Conservation (phyloP, 1,140 invertebrate genomes). For the Tetramorium alpestre region DNA sequence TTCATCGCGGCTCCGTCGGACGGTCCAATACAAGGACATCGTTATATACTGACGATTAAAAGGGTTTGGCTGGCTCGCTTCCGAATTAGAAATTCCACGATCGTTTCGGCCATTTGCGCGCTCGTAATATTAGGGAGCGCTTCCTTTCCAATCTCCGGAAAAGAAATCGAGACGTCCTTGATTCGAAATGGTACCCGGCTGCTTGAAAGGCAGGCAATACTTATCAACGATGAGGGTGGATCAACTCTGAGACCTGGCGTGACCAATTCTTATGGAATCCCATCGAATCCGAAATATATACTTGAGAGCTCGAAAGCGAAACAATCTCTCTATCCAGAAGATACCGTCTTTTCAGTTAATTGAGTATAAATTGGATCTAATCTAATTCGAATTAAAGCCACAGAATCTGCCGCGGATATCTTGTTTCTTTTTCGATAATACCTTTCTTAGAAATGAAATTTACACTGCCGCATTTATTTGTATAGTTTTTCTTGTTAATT, state of each 20-base stretch:
- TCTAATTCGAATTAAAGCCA: conserved; percentile 77
- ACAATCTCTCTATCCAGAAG: conserved; percentile 10
- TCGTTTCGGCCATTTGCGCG: neutral
- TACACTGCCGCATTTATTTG: conserved; percentile 25
- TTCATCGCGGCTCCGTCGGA: conserved; percentile 60
- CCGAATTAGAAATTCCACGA: conserved; percentile 52
- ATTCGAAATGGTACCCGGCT: conserved; percentile 60
- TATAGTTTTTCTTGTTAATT: conserved; percentile 26
- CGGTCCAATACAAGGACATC: conserved; percentile 70
- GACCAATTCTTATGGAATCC: conserved; percentile 62
- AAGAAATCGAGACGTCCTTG: conserved; percentile 64
- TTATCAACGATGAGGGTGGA: conserved; percentile 66
- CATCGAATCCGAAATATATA: conserved; percentile 65
- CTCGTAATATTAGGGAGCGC: conserved; percentile 49
- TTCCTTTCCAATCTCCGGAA: conserved; percentile 61
- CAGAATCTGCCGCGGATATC: conserved; percentile 34
- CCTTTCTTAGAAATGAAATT: conserved; percentile 59
- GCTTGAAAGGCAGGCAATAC: conserved; percentile 24
- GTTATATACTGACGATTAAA: conserved; percentile 75
- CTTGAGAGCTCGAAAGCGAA: conserved; percentile 4
- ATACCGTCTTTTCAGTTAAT: conserved; percentile 71
- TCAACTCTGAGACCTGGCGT: conserved; percentile 63
- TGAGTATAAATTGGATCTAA: conserved; percentile 80
- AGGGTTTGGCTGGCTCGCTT: conserved; percentile 25
- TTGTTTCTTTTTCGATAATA: conserved; percentile 38